Base-by-base conservation (phyloP, 2,888 invertebrate species). In the Limnephilus marmoratus region DNA sequence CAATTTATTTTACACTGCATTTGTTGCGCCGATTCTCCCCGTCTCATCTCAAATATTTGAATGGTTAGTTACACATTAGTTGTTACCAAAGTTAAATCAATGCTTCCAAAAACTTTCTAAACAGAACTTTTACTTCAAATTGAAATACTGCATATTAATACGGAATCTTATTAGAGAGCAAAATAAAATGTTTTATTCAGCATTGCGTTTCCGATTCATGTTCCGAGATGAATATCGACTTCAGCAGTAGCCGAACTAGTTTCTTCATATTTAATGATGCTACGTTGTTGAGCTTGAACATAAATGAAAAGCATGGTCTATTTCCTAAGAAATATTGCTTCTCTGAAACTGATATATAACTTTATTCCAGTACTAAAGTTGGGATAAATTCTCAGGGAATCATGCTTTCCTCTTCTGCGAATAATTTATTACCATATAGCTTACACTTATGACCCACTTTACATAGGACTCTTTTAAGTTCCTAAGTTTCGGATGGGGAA, bases 191-290 rank as follows among this genome's bases (percentile, higher is more conserved):
- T 7, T 68, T 82, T 82, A 82, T 82, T 82, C 34, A 82, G 29
- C 34, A 18, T 34, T 82, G 34, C 82, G 15, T 82, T 34, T 82
- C 34, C 31, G 82, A 34, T 82, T 82, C 29, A 82, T 31, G 82
- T 15, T 68, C n/a, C 68, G 68, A 68, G 68, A 68, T 68, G 68
- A 68, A 68, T n/a, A 24, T n/a, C 5, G 24, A 68, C 68, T 82
- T 34, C 82, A 82, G 82, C 82, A 82, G 3, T 82, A 13, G 34
- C 82, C 34, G 82, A 82, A 82, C 82, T 82, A 82, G 31, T 34
- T 34, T 31, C 34, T 82, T 31, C 82, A 82, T 82, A 31, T 82
- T 82, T 82, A 82, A 82, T 82, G 82, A 82, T 34, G 34, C 29
- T 34, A 34, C 82, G 34, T 82, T 82, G 34, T 9, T 82, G 13